Conservation (phyloP, 2,797 vertebrate genomes). For the Melanotaenia trifasciata region DNA sequence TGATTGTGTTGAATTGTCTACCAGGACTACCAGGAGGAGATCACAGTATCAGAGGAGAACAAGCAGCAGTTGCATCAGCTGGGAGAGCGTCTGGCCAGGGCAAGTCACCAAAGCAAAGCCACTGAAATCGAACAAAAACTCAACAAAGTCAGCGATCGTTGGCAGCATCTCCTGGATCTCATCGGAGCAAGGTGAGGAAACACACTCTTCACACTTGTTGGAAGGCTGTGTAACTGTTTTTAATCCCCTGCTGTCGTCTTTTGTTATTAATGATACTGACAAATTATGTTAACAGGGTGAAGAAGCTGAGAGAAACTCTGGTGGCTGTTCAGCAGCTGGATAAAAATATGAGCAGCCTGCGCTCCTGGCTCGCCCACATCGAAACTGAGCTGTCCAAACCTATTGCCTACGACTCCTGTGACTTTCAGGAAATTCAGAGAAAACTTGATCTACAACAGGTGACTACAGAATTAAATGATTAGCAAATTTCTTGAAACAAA, state of each 20-base stretch:
- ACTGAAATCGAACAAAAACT: conserved; percentile 95
- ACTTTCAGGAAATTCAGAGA: conserved; percentile 94
- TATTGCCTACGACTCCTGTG: conserved; percentile 92
- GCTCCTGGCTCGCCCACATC: conserved; percentile 93
- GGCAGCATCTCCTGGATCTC: conserved; percentile 97
- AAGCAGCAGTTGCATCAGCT: conserved; percentile 93
- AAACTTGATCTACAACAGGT: conserved; percentile 97
- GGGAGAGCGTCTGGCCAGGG: conserved; percentile 91
- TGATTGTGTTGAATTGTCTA: neutral
- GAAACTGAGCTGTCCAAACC: conserved; percentile 95
- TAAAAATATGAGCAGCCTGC: conserved; percentile 95
- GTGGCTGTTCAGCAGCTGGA: conserved; percentile 97
- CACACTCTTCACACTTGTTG: neutral
- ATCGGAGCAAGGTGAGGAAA: conserved; percentile 90
- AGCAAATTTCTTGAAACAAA: too few species aligned
- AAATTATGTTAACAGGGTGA: conserved; percentile 82
- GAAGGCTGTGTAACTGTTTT: neutral
- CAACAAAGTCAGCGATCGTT: conserved; percentile 92
- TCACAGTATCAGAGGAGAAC: conserved; percentile 88
- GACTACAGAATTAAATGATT: conserved; percentile 24
- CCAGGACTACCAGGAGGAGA: conserved; percentile 98
- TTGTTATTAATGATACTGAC: neutral
- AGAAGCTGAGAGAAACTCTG: conserved; percentile 96
- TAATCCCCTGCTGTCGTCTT: neutral
- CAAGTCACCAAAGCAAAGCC: conserved; percentile 94